phyloP scores from a whole-genome alignment of 2,113 vertebrate genomes.

The Mobula birostris region DNA sequence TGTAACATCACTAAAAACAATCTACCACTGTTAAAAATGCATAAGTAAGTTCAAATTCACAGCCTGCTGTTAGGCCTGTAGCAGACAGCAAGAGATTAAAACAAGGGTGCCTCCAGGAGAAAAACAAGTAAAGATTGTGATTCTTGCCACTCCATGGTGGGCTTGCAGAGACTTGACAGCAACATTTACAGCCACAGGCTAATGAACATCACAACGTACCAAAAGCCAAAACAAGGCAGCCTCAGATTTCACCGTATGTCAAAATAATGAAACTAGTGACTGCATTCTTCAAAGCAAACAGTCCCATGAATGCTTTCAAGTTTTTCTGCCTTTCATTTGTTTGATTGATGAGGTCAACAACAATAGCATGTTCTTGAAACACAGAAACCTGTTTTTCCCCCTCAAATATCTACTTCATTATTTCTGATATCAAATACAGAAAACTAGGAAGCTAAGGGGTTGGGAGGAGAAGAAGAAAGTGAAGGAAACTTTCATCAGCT shows the following conservation, averaged over 20 bases:
- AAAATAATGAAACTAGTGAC: constrained; percentile 36
- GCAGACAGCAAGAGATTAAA: not conserved
- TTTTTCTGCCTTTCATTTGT: constrained; percentile 15
- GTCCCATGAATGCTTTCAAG: constrained; percentile 22
- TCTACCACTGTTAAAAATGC: not conserved
- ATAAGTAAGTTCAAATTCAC: constrained; percentile 3
- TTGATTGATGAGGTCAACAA: not conserved
- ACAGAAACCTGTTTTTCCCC: not conserved
- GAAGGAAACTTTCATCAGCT: not conserved
- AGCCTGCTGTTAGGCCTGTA: not conserved
- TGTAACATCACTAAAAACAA: not conserved
- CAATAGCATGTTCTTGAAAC: not conserved
- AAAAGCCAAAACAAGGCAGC: not conserved
- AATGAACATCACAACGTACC: constrained; percentile 4
- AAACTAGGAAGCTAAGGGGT: no score
- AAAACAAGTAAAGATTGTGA: not conserved
- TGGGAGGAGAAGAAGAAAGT: not conserved
- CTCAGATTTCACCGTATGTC: not conserved
- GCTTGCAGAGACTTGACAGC: not conserved
- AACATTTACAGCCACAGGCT: not conserved
- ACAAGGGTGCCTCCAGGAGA: not conserved
- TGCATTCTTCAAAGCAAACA: not conserved
- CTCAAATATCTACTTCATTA: not conserved
- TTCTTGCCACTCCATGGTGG: not conserved
- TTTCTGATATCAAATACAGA: not conserved